phyloP scores from a whole-genome alignment of 2,113 vertebrate genomes.

The Mystacornis crossleyi region DNA sequence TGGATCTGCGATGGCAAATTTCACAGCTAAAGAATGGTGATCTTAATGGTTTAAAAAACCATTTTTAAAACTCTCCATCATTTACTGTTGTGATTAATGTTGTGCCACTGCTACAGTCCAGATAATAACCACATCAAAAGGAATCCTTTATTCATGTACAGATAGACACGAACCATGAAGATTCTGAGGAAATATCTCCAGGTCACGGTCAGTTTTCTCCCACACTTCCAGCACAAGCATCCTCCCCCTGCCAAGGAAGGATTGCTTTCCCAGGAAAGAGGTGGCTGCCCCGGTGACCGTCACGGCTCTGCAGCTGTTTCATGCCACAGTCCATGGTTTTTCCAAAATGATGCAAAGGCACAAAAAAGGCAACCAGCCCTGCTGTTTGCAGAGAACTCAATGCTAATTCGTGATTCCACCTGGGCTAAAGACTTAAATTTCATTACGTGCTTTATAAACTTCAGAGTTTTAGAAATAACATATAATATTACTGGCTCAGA shows the following conservation, averaged over 20 bases:
- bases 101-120: neutral
- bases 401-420: slow-evolving; percentile 63
- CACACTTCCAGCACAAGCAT: neutral
- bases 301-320: slow-evolving; percentile 24
- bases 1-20: neutral
- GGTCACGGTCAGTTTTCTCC: neutral
- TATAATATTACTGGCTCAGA: slow-evolving; percentile 62
- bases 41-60: neutral
- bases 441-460: slow-evolving; percentile 73
- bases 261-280: slow-evolving; percentile 1
- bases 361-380: neutral
- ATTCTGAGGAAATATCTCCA: slow-evolving; percentile 10
- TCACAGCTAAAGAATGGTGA: neutral
- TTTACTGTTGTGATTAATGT: neutral
- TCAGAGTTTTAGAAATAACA: slow-evolving; percentile 66
- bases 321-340: neutral
- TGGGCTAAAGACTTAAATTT: slow-evolving; percentile 71
- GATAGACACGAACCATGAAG: neutral
- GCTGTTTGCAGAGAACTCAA: slow-evolving; percentile 34
- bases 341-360: slow-evolving; percentile 32
- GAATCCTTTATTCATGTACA: slow-evolving; percentile 17
- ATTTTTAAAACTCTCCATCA: slow-evolving; percentile 10
- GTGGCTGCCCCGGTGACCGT: neutral
- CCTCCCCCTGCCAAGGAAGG: neutral
- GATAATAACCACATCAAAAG: slow-evolving; percentile 18